These are phyloP conservation scores for Myotis myotis DNA, from an alignment of 2,797 vertebrate species.

Conservation along the genomic window DNA sequence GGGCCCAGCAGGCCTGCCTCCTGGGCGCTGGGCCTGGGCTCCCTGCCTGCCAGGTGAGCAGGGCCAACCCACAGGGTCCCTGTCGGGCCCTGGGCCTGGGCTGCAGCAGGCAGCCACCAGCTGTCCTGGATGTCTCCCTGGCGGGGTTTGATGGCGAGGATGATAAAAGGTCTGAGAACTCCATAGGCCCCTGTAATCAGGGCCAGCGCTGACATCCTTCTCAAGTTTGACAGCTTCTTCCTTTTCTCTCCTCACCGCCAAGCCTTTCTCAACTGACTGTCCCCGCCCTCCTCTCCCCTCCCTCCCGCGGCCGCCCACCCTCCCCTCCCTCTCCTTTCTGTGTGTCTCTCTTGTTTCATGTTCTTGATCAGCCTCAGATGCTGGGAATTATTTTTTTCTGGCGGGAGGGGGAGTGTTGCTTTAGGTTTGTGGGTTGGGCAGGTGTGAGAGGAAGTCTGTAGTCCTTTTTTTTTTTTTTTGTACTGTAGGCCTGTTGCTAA, in stretches of 20 bases:
- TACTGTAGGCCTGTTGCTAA: conserved; percentile 99
- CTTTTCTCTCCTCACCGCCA: conserved; percentile 91
- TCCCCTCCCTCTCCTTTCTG: conserved; percentile 2
- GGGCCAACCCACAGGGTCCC: conserved; percentile 61
- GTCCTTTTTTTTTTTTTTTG: conserved; percentile 85
- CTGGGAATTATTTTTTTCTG: conserved; percentile 89
- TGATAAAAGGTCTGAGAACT: conserved; percentile 96
- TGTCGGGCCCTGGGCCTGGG: conserved; percentile 73
- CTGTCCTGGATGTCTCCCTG: conserved; percentile 86
- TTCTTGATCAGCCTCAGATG: conserved; percentile 96
- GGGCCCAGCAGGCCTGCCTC: conserved; percentile 84
- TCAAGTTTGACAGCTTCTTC: conserved; percentile 97
- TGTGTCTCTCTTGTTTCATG: conserved; percentile 88
- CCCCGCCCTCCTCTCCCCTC: conserved; percentile 59
- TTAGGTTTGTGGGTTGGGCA: conserved; percentile 90
- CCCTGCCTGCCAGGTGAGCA: conserved; percentile 87
- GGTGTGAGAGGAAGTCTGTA: conserved; percentile 94
- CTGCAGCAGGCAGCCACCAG: conserved; percentile 90
- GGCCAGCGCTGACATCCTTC: conserved; percentile 97
- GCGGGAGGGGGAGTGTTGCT: conserved; percentile 87
- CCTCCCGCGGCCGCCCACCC: background rate
- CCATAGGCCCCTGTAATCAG: conserved; percentile 95
- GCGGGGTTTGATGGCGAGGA: conserved; percentile 88
- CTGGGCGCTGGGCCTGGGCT: conserved; percentile 85
- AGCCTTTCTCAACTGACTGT: conserved; percentile 87